phyloP scores from a whole-genome alignment of 2,888 invertebrate genomes.

The Eristalis pertinax region DNA sequence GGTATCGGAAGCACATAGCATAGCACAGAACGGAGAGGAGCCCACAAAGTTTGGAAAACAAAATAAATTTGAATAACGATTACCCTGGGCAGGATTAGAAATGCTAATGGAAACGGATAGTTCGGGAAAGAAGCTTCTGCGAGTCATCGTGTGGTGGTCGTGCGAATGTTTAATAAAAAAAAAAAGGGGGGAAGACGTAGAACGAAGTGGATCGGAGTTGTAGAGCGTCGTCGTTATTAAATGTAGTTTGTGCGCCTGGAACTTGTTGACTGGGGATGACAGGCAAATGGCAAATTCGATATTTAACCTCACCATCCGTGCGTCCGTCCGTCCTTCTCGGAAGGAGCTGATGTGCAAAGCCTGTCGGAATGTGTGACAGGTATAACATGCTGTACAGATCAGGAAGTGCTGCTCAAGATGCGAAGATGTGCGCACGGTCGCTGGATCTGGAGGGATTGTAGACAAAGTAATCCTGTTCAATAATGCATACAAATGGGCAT shows the following conservation, averaged over 20 bases:
- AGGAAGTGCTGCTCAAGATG: conserved; percentile 13
- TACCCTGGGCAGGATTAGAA: conserved; percentile 49
- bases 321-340: neutral
- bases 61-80: conserved; percentile 61
- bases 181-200: no score
- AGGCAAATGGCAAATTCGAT: conserved; percentile 27
- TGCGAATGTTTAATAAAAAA: neutral
- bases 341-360: neutral
- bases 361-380: conserved; percentile 29
- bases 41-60: conserved; percentile 28
- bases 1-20: conserved; percentile 31
- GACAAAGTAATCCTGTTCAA: neutral
- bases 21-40: neutral
- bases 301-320: conserved; percentile 18
- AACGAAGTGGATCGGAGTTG: neutral
- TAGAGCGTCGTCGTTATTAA: neutral
- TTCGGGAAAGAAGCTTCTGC: conserved; percentile 11
- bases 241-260: neutral
- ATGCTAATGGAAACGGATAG: conserved; percentile 37
- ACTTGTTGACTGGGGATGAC: conserved; percentile 20
- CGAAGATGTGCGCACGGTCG: neutral
- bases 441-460: neutral
- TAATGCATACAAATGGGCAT: neutral
- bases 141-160: neutral
- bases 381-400: conserved; percentile 7